Evolutionary conservation across 2,888 invertebrate genomes (phyloP).

Genomic region (Torymus texanus): DNA sequence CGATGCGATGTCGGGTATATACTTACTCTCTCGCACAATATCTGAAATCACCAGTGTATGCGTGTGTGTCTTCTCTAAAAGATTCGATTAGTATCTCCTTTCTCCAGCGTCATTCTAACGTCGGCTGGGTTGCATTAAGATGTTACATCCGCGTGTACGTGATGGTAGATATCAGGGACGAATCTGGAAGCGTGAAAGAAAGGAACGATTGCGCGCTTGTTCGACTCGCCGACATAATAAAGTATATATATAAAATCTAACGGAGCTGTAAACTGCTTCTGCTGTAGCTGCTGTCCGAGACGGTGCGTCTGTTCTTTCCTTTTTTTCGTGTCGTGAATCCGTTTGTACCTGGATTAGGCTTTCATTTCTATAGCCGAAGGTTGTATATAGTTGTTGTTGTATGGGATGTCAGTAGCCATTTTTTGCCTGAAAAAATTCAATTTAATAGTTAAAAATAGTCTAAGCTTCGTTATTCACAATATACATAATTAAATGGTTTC

Average conservation of each 20-base stretch:
- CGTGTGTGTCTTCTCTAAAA: slow-evolving; percentile 48
- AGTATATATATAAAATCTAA: slow-evolving; percentile 36
- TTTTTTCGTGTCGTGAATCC: neutral
- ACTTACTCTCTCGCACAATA: slow-evolving; percentile 7
- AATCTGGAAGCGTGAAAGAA: slow-evolving; percentile 41
- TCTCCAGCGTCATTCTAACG: slow-evolving; percentile 38
- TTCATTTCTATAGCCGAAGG: slow-evolving; percentile 9
- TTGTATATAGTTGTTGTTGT: neutral
- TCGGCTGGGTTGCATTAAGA: slow-evolving; percentile 46
- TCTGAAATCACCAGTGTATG: slow-evolving; percentile 35
- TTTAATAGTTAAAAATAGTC: no score
- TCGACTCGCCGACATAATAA: slow-evolving; percentile 38
- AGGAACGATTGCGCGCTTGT: slow-evolving; percentile 19
- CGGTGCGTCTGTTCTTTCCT: no score
- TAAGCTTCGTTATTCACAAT: no score
- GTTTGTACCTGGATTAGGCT: slow-evolving; percentile 5
- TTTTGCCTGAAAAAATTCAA: neutral
- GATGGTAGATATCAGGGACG: slow-evolving; percentile 37
- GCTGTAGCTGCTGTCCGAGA: no score
- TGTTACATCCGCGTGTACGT: slow-evolving; percentile 27
- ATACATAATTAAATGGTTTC: no score
- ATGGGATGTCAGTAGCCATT: neutral
- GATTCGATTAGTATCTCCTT: slow-evolving; percentile 44
- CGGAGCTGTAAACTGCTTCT: neutral
- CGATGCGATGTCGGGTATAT: neutral